Evolutionary conservation across 2,888 invertebrate species (phyloP), one percentile per base, ranked within the genome.

Genomic region (Drosophila greeni): DNA sequence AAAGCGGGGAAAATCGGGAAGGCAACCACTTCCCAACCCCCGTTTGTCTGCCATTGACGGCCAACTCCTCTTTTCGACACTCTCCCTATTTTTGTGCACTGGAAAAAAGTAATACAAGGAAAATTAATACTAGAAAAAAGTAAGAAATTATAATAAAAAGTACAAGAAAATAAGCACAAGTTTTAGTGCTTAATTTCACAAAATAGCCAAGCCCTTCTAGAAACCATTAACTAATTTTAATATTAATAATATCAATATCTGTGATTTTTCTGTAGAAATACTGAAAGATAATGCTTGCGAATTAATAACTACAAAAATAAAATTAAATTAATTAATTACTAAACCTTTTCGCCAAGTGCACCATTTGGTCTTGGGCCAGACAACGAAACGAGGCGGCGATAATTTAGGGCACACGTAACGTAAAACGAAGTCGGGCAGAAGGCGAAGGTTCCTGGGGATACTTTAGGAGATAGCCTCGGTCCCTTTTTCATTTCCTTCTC

Each of bases 31-130:
- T 48, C 43, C 53, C 47, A 52, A 37, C 43, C 48, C 34, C 24
- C 61, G 61, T 62, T 69, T 58, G 70, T 62, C 82, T 75, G 77
- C 70, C 76, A 82, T 82, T 82, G 84, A 81, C 79, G 76, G 62
- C 51, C 49, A 51, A 26, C 36, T 16, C 26, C 47, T 43, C 36
- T 9, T 37, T 55, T 36, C 24, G 42, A 16, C 43, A 54, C 49
- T 60, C 57, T 61, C 34, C 43, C 43, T 39, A 45, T n/a, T 57
- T 29, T 29, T 14, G 3, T 23, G 42, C 40, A 45, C 29, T 31
- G 29, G 0, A 1, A 45, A 45, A 29, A 45, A 18, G 3, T n/a
- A 45, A 2, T 26, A 9, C 1, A 40, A 1, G 1, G 0, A 6
- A 11, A 26, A 6, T 11, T 11, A 11, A 6, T 12, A 4, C 4